Base-by-base conservation (phyloP, 92 coral and sea anemone species). In the Blastomussa wellsi region DNA sequence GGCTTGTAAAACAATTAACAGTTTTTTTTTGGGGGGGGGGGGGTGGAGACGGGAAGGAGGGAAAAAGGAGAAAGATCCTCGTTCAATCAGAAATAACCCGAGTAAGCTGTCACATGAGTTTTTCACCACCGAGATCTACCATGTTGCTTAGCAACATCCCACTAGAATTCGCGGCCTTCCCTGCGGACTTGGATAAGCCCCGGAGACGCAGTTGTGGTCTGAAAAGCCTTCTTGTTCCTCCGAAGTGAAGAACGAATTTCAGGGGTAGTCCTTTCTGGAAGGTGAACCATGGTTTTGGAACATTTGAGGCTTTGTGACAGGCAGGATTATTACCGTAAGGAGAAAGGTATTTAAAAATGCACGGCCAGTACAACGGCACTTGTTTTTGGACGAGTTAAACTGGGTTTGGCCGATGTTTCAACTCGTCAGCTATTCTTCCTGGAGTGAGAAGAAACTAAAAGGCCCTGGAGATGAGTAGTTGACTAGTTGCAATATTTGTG, bases 101-200 rank as follows among this genome's bases (percentile, higher is more conserved):
- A 22, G 65, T 13, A 55, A 24, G 24, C 24, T 55, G 26, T 55
- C 20, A 15, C 28, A 33, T 20, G 6, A 72, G 6, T 10, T 79
- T 60, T n/a, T 85, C 53, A 13, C 24, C 65, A 44, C 11, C 49
- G 24, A 20, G 3, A 57, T 10, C 14, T 7, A 4, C 36, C 22
- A 41, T 76, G 80, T 28, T 77, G 70, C 48, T 7, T 57, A 57
- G 65, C 65, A 57, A 57, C 65, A 57, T 10, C 6, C 64, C 64
- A 7, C 10, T 7, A 24, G 10, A 57, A 24, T 8, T 29, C 29
- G 29, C 31, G 2, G 29, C 29, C 12, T 19, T 22, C 17, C n/a
- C 65, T 13, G 29, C 31, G 2, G 29, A 29, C 12, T 19, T 22
- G 20, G n/a, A 0, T 0, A 44, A 44, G n/a, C 10, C 26, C 8